A percentile compares a stretch with the other conserved stretches of the same genome.
Conservation (phyloP, 1,140 invertebrate genomes). For the Acyrthosiphon pisum region DNA sequence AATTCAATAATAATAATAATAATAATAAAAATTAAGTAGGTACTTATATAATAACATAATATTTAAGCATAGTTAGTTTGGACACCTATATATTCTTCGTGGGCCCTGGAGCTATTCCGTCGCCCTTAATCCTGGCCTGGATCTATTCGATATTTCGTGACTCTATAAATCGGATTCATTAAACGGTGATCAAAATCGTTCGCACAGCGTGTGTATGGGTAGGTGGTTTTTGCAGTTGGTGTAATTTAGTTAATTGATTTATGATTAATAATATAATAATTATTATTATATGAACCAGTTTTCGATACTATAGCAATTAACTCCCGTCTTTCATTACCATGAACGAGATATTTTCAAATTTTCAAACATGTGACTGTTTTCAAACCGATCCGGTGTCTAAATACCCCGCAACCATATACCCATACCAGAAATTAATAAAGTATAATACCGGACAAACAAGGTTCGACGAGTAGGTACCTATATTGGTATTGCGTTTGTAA, state of each 20-base stretch:
- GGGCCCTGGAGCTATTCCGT: too few species aligned
- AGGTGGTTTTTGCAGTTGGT: not conserved
- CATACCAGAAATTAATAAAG: not conserved
- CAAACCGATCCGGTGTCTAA: not conserved
- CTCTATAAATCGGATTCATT: not conserved
- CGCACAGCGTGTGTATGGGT: not conserved
- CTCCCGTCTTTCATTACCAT: not conserved
- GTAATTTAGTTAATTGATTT: slow-evolving; percentile 10
- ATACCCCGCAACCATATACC: not conserved
- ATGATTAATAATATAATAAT: not conserved
- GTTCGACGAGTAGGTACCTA: not conserved
- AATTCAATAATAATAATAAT: too few species aligned
- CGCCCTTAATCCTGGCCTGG: too few species aligned
- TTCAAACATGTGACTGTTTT: not conserved
- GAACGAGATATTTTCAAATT: not conserved
- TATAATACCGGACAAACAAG: slow-evolving; percentile 38
- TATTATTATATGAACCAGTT: not conserved
- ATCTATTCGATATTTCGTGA: not conserved
- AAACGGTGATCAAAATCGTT: not conserved
- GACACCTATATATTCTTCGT: too few species aligned
- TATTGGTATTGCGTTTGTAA: not conserved
- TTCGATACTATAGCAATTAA: not conserved
- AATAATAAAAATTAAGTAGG: too few species aligned
- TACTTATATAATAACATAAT: too few species aligned
- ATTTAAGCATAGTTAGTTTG: too few species aligned